These are phyloP conservation scores for Menidia menidia DNA, from an alignment of 2,797 vertebrate species.

Conservation along the genomic window DNA sequence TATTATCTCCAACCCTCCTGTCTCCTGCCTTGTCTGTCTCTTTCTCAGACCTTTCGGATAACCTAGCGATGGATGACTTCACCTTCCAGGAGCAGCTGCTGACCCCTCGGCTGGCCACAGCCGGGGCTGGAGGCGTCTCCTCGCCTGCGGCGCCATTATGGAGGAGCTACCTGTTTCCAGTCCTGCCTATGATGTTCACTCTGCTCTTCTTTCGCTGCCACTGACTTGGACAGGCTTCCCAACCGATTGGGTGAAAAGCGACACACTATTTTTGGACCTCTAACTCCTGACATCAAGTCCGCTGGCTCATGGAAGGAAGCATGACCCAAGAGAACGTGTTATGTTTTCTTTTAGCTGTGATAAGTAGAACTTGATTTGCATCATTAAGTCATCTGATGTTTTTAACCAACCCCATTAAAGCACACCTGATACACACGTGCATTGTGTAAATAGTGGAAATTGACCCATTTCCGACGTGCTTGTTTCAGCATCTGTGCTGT, in stretches of 20 bases:
- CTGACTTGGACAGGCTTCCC: constrained; percentile 62
- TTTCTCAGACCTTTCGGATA: constrained; percentile 81
- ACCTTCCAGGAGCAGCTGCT: constrained; percentile 86
- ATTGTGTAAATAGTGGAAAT: constrained; percentile 64
- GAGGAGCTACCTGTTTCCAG: constrained; percentile 31
- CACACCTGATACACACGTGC: constrained; percentile 38
- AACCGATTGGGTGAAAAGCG: constrained; percentile 27
- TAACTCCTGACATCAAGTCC: constrained; percentile 20
- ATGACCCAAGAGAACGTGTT: constrained; percentile 24
- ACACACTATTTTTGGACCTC: constrained; percentile 18
- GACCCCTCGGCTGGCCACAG: constrained; percentile 79
- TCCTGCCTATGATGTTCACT: constrained; percentile 44
- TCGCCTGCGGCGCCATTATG: constrained; percentile 60
- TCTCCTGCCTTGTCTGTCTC: constrained; percentile 37
- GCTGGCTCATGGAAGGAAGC: constrained; percentile 23
- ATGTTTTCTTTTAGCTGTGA: constrained; percentile 20
- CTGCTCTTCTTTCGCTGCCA: constrained; percentile 64
- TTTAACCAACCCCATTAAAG: constrained; percentile 34
- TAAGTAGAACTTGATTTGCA: constrained; percentile 23
- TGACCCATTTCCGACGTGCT: constrained; percentile 22
- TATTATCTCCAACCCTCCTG: constrained; percentile 12
- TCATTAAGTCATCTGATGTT: constrained; percentile 37
- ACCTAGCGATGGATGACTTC: constrained; percentile 85
- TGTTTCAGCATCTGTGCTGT: constrained; percentile 23
- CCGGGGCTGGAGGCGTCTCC: constrained; percentile 61